Base-by-base conservation (phyloP, 2,888 invertebrate genomes). In the Camptogramma bilineatum region DNA sequence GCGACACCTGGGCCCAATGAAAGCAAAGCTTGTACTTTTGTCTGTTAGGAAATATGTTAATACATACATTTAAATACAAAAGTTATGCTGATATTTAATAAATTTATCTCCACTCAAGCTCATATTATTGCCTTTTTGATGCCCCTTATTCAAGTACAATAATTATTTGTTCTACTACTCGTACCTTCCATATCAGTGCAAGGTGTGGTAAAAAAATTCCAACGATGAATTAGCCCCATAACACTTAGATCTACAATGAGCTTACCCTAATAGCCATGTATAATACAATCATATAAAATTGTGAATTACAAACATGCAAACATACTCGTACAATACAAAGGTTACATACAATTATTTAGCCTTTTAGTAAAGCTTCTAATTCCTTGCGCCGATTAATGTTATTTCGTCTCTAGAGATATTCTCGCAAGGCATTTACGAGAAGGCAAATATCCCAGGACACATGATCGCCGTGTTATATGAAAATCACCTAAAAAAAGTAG, bases 281-380 rank as follows among this genome's bases (percentile, higher is more conserved):
- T 68, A 67, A 65, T 55, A 72, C 66, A 70, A 69, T 68, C 66
- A 62, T 75, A 74, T 72, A 77, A 74, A 76, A 75, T 65, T 52
- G 68, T 55, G 66, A 70, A 66, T 60, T 69, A 73, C 62, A 71
- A 70, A 73, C 65, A 68, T 74, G 68, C 69, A 74, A 73, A 74
- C 61, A 62, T 62, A 62, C 61, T 47, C 46, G 34, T 57, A 64
- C 62, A 62, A 68, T 62, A 70, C 67, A 69, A 62, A 52, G 61
- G 34, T 73, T 73, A 73, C 57, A 73, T 50, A 47, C 47, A 52
- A 71, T n/a, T n/a, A n/a, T 55, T 64, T 74, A 74, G 73, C 72
- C 53, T 53, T 18, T 46, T 73, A 70, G 24, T 9, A 53, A 66
- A 51, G 64, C 66, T 57, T 21, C 47, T 59, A 59, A 24, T 18